These are phyloP conservation scores for Dromococcyx pavoninus DNA, from an alignment of 2,797 vertebrate genomes.

Conservation along the genomic window DNA sequence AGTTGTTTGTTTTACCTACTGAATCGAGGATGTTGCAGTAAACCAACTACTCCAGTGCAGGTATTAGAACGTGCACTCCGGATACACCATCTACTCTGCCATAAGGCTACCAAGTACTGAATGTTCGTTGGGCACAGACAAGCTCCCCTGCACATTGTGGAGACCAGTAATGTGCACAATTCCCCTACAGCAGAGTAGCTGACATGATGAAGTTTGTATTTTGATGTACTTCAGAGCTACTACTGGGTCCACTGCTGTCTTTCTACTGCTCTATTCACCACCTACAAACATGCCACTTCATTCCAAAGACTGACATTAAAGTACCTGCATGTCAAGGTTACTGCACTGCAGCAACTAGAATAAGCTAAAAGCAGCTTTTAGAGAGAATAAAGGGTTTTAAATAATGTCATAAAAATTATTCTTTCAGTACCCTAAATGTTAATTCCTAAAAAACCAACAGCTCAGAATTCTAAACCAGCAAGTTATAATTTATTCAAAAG, in stretches of 20 bases:
- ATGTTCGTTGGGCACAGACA: not conserved
- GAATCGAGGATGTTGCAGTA: not conserved
- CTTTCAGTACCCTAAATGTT: not conserved
- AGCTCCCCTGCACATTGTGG: not conserved
- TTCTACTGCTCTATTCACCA: not conserved
- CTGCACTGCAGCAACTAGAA: not conserved
- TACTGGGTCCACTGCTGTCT: not conserved
- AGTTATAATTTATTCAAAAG: not conserved
- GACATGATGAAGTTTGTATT: not conserved
- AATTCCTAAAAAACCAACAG: not conserved
- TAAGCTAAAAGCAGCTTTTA: not conserved
- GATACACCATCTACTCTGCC: not conserved
- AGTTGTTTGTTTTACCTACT: rapidly evolving
- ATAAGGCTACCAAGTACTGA: not conserved
- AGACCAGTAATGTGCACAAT: rapidly evolving
- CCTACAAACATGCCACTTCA: not conserved
- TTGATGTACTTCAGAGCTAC: not conserved
- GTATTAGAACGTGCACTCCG: not conserved
- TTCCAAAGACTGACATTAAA: not conserved
- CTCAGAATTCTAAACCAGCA: not conserved
- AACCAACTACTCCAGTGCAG: not conserved
- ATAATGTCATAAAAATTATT: not conserved
- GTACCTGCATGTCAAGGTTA: not conserved
- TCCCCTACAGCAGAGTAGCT: not conserved
- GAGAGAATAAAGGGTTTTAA: not conserved